Evolutionary conservation across 1,140 invertebrate species (phyloP).

Genomic region (Drosophila sp.): DNA sequence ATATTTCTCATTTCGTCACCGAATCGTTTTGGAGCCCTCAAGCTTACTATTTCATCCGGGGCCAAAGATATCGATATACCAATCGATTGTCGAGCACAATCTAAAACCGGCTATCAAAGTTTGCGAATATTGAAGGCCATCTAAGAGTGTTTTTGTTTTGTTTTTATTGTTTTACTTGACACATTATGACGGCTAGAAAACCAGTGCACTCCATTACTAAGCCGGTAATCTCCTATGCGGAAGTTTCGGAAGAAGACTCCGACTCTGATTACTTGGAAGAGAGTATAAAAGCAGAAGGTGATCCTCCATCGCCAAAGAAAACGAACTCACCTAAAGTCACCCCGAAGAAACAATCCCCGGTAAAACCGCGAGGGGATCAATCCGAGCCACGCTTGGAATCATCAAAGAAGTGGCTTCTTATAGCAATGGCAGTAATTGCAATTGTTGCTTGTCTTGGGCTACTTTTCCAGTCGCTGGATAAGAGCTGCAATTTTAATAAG

Average conservation of each 20-base stretch:
- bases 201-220: background rate
- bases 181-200: background rate
- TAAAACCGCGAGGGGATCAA: background rate
- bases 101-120: too few relatives aligned
- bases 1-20: background rate
- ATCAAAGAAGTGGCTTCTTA: constrained; percentile 21
- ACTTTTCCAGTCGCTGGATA: background rate
- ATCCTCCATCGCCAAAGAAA: background rate
- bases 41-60: too few relatives aligned
- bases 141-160: background rate
- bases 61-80: too few relatives aligned
- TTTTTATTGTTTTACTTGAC: background rate
- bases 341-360: background rate
- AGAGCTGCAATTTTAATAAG: constrained; percentile 40
- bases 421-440: background rate
- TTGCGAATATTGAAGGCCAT: too few relatives aligned
- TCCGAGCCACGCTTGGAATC: background rate
- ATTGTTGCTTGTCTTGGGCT: background rate
- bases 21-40: too few relatives aligned
- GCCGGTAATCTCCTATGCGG: too few relatives aligned
- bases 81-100: too few relatives aligned
- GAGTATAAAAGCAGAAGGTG: background rate
- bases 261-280: background rate
- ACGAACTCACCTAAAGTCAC: background rate
- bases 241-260: background rate